Percentiles rank a stretch among this genome's conserved stretches.
phyloP scores from a whole-genome alignment of 2,888 invertebrate genomes.

The Zygogramma bicolorata region DNA sequence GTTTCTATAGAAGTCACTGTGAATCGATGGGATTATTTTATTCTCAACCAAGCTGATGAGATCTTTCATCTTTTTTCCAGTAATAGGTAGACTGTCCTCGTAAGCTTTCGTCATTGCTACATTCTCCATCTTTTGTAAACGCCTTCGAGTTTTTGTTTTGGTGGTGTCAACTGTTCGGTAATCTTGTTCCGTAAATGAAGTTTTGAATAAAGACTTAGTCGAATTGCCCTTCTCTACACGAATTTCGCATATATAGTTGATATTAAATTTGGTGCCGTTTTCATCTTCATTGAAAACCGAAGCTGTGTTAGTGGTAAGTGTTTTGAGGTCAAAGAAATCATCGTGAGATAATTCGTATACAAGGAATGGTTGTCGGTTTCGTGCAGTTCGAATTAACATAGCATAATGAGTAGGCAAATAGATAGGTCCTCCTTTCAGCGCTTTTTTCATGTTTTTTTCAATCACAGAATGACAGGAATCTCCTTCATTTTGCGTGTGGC shows the following conservation, averaged over 20 bases:
- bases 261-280: too few relatives aligned
- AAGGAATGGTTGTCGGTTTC: conserved; percentile 10
- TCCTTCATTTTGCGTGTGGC: conserved; percentile 52
- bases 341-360: conserved; percentile 16
- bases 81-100: neutral
- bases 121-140: neutral
- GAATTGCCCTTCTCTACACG: too few relatives aligned
- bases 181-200: neutral
- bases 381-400: conserved; percentile 18
- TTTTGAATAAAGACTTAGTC: neutral
- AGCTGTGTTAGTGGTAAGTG: too few relatives aligned
- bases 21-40: neutral
- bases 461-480: conserved; percentile 49
- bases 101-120: conserved; percentile 11
- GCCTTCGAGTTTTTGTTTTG: neutral
- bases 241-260: too few relatives aligned
- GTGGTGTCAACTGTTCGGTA: too few relatives aligned
- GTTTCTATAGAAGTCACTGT: neutral
- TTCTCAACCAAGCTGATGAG: conserved; percentile 10
- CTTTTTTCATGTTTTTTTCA: conserved; percentile 40
- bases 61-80: conserved; percentile 2
- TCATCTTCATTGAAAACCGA: too few relatives aligned
- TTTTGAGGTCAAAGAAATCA: conserved; percentile 16
- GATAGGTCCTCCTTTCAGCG: conserved; percentile 27
- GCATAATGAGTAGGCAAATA: conserved; percentile 26